phyloP scores from a whole-genome alignment of 2,113 vertebrate genomes.

The Microtus pennsylvanicus region DNA sequence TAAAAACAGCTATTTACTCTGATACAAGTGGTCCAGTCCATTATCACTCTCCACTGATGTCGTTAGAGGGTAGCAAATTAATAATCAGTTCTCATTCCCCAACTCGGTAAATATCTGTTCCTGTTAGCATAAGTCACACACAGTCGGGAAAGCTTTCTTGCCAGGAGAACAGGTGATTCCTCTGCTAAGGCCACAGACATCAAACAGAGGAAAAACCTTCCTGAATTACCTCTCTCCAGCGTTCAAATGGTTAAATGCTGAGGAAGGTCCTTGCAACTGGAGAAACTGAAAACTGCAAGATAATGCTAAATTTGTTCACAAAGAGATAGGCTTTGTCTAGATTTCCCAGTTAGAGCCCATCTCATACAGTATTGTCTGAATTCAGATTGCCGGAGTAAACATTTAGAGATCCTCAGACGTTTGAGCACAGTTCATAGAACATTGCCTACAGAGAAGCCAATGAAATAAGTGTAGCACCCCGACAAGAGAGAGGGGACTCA shows the following conservation, averaged over 20 bases:
- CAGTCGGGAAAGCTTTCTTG: slow-evolving; percentile 63
- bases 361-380: slow-evolving; percentile 1
- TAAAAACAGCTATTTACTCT: slow-evolving; percentile 87
- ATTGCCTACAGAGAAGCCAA: background rate
- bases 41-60: slow-evolving; percentile 83
- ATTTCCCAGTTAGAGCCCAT: slow-evolving; percentile 41
- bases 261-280: slow-evolving; percentile 14
- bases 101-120: slow-evolving; percentile 83
- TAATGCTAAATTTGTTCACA: background rate
- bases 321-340: slow-evolving; percentile 57
- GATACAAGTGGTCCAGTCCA: slow-evolving; percentile 84
- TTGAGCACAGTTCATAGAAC: no score
- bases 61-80: slow-evolving; percentile 85
- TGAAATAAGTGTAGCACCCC: background rate
- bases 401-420: background rate
- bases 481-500: background rate
- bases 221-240: slow-evolving; percentile 75
- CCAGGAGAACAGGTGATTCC: slow-evolving; percentile 61
- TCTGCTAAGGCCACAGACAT: slow-evolving; percentile 51
- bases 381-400: slow-evolving; percentile 6
- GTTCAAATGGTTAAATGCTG: slow-evolving; percentile 35
- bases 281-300: slow-evolving; percentile 38
- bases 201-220: slow-evolving; percentile 55
- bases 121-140: slow-evolving; percentile 72
- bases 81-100: slow-evolving; percentile 85